These are phyloP conservation scores for Dastarcus helophoroides DNA, from an alignment of 2,888 invertebrate species.

Conservation along the genomic window DNA sequence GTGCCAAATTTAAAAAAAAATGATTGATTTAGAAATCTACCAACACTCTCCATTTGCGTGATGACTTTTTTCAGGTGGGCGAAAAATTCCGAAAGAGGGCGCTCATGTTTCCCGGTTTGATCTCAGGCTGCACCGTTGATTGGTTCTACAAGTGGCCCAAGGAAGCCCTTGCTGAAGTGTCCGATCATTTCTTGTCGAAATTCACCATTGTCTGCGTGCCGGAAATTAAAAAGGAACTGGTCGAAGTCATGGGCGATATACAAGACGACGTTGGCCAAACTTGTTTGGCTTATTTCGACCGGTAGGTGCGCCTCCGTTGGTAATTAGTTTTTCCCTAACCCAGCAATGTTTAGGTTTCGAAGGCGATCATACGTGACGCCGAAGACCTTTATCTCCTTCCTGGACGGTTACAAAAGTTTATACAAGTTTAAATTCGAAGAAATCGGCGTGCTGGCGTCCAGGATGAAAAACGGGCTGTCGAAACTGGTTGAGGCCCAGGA, in stretches of 20 bases:
- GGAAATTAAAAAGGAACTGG: constrained; percentile 61
- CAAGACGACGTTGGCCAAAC: constrained; percentile 69
- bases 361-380: constrained; percentile 81
- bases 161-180: constrained; percentile 74
- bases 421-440: constrained; percentile 61
- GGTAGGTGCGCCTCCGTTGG: too few relatives aligned
- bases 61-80: constrained; percentile 50
- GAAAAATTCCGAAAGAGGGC: constrained; percentile 79
- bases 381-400: constrained; percentile 76
- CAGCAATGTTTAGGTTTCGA: constrained; percentile 63
- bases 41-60: too few relatives aligned
- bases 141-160: constrained; percentile 88
- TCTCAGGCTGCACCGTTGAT: constrained; percentile 84
- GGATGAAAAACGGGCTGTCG: constrained; percentile 78
- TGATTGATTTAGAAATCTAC: too few relatives aligned
- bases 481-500: constrained; percentile 78
- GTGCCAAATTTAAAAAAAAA: too few relatives aligned
- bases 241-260: constrained; percentile 71
- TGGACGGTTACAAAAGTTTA: constrained; percentile 68
- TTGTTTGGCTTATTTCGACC: constrained; percentile 67
- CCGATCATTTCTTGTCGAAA: constrained; percentile 59
- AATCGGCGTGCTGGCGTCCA: constrained; percentile 60
- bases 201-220: constrained; percentile 47
- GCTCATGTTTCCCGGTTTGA: constrained; percentile 80
- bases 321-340: too few relatives aligned